Percentiles rank a stretch among this genome's conserved stretches.
phyloP scores from a whole-genome alignment of 2,888 invertebrate genomes.

The Apocheima hispidaria region DNA sequence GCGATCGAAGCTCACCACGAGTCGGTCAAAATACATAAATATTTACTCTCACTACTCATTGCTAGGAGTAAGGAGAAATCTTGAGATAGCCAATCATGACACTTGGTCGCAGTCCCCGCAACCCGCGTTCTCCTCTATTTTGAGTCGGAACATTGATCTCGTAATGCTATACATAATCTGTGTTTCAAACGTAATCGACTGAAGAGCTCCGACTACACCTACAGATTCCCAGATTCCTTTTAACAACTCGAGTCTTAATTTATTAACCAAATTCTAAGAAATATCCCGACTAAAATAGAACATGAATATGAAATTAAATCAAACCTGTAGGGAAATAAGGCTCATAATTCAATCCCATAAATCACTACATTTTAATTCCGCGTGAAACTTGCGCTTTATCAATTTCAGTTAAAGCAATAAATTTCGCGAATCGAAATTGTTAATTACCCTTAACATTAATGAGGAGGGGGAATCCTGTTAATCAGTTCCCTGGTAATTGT shows the following conservation, averaged over 20 bases:
- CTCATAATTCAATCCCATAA: constrained; percentile 22
- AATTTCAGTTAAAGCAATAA: constrained; percentile 38
- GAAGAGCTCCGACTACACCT: background rate
- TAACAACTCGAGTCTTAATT: background rate
- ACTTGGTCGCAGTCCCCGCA: too few relatives aligned
- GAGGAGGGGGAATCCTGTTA: constrained; percentile 51
- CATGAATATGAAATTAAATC: constrained; percentile 18
- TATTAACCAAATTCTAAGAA: background rate
- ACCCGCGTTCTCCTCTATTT: too few relatives aligned
- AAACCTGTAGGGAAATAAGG: constrained; percentile 9
- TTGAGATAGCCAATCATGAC: too few relatives aligned
- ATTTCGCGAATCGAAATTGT: constrained; percentile 53
- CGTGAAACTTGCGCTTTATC: constrained; percentile 37
- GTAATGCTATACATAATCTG: too few relatives aligned
- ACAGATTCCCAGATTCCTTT: background rate
- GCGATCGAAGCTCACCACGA: too few relatives aligned
- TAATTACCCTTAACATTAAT: constrained; percentile 57
- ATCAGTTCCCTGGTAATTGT: constrained; percentile 57
- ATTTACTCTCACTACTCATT: too few relatives aligned
- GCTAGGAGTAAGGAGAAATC: too few relatives aligned
- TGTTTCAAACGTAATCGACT: background rate
- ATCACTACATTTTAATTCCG: constrained; percentile 31
- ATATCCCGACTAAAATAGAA: background rate
- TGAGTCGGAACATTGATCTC: too few relatives aligned
- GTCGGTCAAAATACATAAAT: too few relatives aligned